A percentile compares a stretch with the other conserved stretches of the same genome.
phyloP scores from a whole-genome alignment of 2,113 vertebrate species.

The Elachura formosa region DNA sequence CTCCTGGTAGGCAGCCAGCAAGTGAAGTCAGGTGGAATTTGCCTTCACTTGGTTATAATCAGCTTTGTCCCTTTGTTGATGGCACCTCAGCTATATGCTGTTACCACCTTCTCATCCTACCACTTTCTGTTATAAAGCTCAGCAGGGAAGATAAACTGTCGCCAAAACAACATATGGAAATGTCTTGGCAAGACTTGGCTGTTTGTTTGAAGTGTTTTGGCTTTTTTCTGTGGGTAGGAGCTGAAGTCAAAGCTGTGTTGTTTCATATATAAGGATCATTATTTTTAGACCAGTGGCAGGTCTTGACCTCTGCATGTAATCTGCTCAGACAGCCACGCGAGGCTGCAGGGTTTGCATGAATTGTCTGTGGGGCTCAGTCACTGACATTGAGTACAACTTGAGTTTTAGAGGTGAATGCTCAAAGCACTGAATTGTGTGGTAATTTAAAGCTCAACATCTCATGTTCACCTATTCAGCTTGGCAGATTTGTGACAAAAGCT shows the following conservation, averaged over 20 bases:
- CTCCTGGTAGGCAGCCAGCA: not conserved
- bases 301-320: conserved; percentile 58
- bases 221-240: not conserved
- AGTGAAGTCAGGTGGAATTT: conserved; percentile 7
- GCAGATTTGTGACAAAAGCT: not conserved
- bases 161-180: not conserved
- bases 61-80: conserved; percentile 1
- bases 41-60: conserved; percentile 20
- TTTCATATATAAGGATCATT: conserved; percentile 5
- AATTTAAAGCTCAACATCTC: not conserved
- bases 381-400: not conserved
- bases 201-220: not conserved
- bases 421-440: not conserved
- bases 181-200: not conserved
- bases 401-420: not conserved
- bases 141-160: not conserved
- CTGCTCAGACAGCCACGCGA: conserved; percentile 5
- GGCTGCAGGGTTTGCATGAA: not conserved
- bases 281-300: conserved; percentile 60
- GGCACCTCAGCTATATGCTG: not conserved
- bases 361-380: not conserved
- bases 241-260: not conserved
- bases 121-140: not conserved
- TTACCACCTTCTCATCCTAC: not conserved
- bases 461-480: not conserved